Evolutionary conservation across 2,888 invertebrate genomes (phyloP), one percentile per base, ranked within the genome.

Genomic region (Lepidocyrtoides sp.): DNA sequence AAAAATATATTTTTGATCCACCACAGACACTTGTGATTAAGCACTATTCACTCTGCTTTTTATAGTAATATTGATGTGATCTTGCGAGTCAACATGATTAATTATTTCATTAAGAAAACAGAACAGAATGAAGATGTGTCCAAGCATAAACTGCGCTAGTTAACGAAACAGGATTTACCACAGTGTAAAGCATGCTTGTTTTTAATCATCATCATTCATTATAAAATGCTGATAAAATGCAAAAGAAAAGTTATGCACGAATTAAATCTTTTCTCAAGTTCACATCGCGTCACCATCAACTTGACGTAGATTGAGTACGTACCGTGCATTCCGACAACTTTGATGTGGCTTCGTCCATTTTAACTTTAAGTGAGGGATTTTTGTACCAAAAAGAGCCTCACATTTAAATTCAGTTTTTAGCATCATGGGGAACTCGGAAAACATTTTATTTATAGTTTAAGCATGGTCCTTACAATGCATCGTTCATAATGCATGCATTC

Each of bases 301-400:
- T 41, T 69, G 69, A 69, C 69, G 69, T 36, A 69, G 69, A 69
- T 69, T 69, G 69, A 69, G 41, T 69, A n/a, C 32, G 17, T 36
- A 14, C n/a, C 32, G 41, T 36, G 36, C 36, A 20, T 63, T 20
- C n/a, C 4, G 41, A 36, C 41, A 32, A 32, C 26, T 12, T 36
- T 32, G 14, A 41, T 69, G 66, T 5, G 66, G 69, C 20, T 69
- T 17, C 36, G 69, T 41, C 41, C 69, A 41, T 41, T 36, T 69
- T 17, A 69, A 69, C 36, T 41, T 69, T n/a, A 0, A 69, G 17
- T 17, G 51, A 17, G 17, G 2, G 17, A 0, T 54, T 54, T 54
- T 14, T 54, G 17, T 14, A 54, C 17, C 7, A 1, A 14, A 54
- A 54, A 54, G 2, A 48, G 7, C 7, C 36, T 7, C 36, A 36